These are phyloP conservation scores for Petrolisthes cinctipes DNA, from an alignment of 2,888 invertebrate species.

Conservation along the genomic window DNA sequence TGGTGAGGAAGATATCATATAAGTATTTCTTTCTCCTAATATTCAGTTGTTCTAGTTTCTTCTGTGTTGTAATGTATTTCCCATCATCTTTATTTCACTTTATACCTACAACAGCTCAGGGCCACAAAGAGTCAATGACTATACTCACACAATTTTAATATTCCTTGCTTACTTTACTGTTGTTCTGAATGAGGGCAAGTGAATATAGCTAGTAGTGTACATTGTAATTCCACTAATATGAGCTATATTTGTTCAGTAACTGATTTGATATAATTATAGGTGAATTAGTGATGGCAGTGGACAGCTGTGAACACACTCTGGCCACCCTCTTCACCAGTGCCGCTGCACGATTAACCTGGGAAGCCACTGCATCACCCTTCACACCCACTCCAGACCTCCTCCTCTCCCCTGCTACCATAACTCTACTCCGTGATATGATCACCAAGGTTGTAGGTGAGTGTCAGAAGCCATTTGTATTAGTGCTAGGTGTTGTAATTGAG, in stretches of 20 bases:
- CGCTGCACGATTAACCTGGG: constrained; percentile 43
- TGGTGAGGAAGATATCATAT: constrained; percentile 68
- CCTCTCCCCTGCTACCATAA: constrained; percentile 20
- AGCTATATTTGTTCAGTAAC: too few species aligned
- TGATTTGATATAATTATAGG: constrained; percentile 70
- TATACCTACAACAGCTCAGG: not conserved
- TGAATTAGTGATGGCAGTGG: constrained; percentile 77
- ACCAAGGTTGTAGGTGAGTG: constrained; percentile 54
- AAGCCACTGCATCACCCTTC: constrained; percentile 32
- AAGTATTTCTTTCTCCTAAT: not conserved
- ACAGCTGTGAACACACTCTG: constrained; percentile 78
- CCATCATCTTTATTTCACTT: not conserved
- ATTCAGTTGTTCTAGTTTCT: not conserved
- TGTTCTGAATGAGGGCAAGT: too few species aligned
- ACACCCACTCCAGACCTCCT: constrained; percentile 52
- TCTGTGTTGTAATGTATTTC: not conserved
- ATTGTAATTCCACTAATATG: too few species aligned
- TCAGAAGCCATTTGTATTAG: not conserved
- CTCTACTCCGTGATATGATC: constrained; percentile 37
- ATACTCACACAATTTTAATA: too few species aligned
- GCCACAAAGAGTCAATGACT: too few species aligned
- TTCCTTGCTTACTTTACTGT: too few species aligned
- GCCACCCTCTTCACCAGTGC: constrained; percentile 68
- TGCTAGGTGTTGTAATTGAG: too few species aligned
- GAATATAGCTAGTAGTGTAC: too few species aligned